Evolutionary conservation across 2,888 invertebrate species (phyloP).

Genomic region (Chrysotoxum bicinctum): DNA sequence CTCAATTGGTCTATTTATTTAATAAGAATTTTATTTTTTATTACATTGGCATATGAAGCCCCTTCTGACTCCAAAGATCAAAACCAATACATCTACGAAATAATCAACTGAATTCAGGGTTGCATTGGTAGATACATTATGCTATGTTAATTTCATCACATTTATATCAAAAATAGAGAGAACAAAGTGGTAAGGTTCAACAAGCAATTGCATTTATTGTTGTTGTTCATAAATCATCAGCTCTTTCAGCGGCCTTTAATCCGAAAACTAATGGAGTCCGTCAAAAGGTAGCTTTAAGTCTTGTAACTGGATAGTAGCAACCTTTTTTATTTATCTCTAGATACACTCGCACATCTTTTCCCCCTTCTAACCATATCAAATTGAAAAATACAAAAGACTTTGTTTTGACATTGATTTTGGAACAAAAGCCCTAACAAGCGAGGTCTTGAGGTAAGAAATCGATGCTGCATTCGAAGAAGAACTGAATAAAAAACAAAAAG

Average conservation of each 20-base stretch:
- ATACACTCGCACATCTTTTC: neutral
- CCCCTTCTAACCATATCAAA: neutral
- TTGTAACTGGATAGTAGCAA: constrained; percentile 9
- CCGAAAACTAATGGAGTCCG: constrained; percentile 29
- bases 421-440: constrained; percentile 34
- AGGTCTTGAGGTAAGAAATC: neutral
- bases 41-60: neutral
- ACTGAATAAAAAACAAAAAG: neutral
- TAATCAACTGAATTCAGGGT: neutral
- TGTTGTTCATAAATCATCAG: constrained; percentile 5
- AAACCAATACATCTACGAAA: neutral
- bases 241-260: constrained; percentile 25
- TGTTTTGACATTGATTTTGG: constrained; percentile 54
- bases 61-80: neutral
- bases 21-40: too few relatives aligned
- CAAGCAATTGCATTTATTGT: constrained; percentile 10
- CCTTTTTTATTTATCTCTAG: neutral
- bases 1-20: too few relatives aligned
- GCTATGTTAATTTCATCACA: neutral
- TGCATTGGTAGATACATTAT: neutral
- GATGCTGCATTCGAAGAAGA: constrained; percentile 13
- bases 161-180: neutral
- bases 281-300: constrained; percentile 24
- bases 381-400: constrained; percentile 19
- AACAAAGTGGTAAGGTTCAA: constrained; percentile 4